Evolutionary conservation across 1,140 invertebrate genomes (phyloP).

Genomic region (Batillaria attramentaria): DNA sequence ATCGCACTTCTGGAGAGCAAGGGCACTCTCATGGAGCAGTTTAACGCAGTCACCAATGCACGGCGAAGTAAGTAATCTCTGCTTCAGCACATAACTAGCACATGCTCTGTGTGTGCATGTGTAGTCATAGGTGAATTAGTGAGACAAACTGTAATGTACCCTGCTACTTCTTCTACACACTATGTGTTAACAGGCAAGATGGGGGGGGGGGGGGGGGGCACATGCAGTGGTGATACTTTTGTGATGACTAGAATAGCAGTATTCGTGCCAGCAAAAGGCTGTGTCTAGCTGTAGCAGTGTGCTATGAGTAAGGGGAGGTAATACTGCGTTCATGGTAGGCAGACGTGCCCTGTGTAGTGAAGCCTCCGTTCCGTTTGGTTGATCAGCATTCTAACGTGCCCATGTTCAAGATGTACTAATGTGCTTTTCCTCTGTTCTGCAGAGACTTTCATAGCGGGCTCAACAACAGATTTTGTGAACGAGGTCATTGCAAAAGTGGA

Average conservation of each 20-base stretch:
- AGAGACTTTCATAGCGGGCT: constrained; percentile 85
- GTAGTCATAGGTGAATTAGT: too few species aligned
- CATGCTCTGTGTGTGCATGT: too few species aligned
- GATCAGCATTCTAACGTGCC: background rate
- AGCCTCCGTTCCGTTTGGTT: background rate
- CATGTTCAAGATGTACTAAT: background rate
- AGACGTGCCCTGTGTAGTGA: background rate
- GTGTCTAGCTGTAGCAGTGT: too few species aligned
- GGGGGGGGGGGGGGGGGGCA: too few species aligned
- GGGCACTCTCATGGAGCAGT: constrained; percentile 41
- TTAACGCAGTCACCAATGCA: constrained; percentile 54
- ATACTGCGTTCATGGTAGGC: background rate
- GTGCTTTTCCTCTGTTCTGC: constrained; percentile 44
- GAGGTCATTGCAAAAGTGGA: constrained; percentile 82
- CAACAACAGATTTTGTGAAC: constrained; percentile 90
- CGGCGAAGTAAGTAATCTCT: constrained; percentile 62
- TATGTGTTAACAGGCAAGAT: too few species aligned
- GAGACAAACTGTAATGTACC: too few species aligned
- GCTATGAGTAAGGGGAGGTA: background rate
- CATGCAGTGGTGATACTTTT: too few species aligned
- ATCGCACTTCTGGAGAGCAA: constrained; percentile 73
- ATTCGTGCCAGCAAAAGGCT: too few species aligned
- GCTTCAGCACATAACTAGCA: too few species aligned
- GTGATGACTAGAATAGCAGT: too few species aligned
- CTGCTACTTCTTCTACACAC: too few species aligned